Evolutionary conservation across 2,113 vertebrate genomes (phyloP), one percentile per base, ranked within the genome.

Genomic region (Apistogramma diplotaenia): DNA sequence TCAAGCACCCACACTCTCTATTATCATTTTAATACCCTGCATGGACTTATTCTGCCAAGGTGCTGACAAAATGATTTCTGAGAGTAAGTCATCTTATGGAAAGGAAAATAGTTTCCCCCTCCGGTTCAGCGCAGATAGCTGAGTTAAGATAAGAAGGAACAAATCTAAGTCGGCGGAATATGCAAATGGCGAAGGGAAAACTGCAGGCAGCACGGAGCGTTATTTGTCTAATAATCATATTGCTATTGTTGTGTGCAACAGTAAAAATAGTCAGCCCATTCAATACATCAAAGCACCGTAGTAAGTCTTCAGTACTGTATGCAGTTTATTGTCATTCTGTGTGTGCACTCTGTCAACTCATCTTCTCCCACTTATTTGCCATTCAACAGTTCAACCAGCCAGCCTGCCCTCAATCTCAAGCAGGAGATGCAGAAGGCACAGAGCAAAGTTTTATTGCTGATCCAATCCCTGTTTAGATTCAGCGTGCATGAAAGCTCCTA

Each of bases 381-480:
- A 86, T 88, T 82, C 82, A 81, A 89, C 86, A 82, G 89, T 91
- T 92, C 90, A 89, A 85, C 56, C 83, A 74, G 72, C 75, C 70
- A 1, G 67, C 27, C 61, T 93, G 93, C 91, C 92, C 91, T 82
- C 92, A 92, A 92, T 94, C 86, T 93, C 82, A 82, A 21, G 60
- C 79, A 78, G 84, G 56, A 59, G 88, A 86, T 78, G 83, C 84
- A 83, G 60, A 74, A 83, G 84, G 55, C 81, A 67, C 81, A 74
- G 62, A 89, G 76, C 89, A 93, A 94, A 95, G 91, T 94, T 95
- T 94, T 91, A 93, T 89, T 92, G 92, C 92, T 91, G 91, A 95
- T 93, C 92, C 87, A 89, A 88, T 91, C 83, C 89, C 84, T 89
- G 87, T 85, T 85, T 84, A 86, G 92, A 92, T 92, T 93, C 93